Evolutionary conservation across 2,888 invertebrate species (phyloP), one percentile per base, ranked within the genome.

Genomic region (Mesochorus sp.): DNA sequence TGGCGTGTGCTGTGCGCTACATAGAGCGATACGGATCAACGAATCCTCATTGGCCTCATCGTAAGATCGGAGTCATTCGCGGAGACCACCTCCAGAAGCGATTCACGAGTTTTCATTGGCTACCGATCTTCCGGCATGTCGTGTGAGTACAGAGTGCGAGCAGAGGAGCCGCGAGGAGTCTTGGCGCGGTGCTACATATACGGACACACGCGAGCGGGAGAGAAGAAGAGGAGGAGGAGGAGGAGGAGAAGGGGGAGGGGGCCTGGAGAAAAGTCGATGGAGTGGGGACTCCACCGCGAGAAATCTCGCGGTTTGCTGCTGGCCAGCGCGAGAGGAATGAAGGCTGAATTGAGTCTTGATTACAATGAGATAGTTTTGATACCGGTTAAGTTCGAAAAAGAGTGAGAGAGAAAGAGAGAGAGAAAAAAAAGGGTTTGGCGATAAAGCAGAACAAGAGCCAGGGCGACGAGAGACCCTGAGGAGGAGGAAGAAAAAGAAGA

Each of bases 11-110:
- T 75, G 70, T 47, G 42, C 47, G 55, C 19, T 68, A 47, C 26
- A n/a, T n/a, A n/a, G n/a, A 26, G 71, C 70, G 82, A 82, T 82
- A 81, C 81, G 81, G 75, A 82, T 82, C 82, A 82, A 74, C 76
- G 78, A 62, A 74, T 81, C 79, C 79, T 81, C 80, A 81, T 82
- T 82, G 82, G 82, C 75, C 72, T 81, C 77, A 81, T 81, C 80
- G 74, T 64, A 55, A 72, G 81, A 82, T 82, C 79, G 76, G 81
- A 76, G 80, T 80, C 78, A 82, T 80, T 72, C 78, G 72, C 74
- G 51, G 64, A 73, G 80, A 74, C 82, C 76, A 80, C 81, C 82
- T 82, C 80, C 81, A 80, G 77, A 73, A 74, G 61, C 72, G 68
- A 34, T 55, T 79, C 74, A 66, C 64, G 68, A 55, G 72, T 61